These are phyloP conservation scores for Rhopalosiphum maidis DNA, from an alignment of 1,140 invertebrate species.

Conservation along the genomic window DNA sequence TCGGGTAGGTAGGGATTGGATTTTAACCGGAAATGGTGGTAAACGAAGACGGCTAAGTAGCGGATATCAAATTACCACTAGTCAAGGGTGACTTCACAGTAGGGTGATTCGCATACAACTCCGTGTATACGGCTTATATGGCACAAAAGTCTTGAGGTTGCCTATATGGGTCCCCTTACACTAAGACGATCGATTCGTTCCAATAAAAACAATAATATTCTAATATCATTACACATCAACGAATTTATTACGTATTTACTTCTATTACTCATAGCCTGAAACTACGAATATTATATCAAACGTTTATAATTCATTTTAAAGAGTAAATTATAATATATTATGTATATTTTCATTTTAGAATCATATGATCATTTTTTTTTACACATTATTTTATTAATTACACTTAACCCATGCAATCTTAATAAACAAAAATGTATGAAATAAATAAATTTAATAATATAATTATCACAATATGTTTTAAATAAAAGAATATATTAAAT, in stretches of 20 bases:
- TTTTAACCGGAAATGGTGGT: slow-evolving; percentile 30
- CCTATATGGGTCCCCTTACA: slow-evolving; percentile 24
- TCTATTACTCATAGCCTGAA: not conserved
- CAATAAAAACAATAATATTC: slow-evolving; percentile 10
- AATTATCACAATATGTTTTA: too few species aligned
- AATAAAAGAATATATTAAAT: not conserved
- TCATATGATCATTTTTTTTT: not conserved
- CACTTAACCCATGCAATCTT: too few species aligned
- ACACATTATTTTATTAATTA: not conserved
- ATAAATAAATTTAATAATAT: not conserved
- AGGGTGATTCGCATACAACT: not conserved
- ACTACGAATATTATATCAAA: not conserved
- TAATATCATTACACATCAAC: not conserved
- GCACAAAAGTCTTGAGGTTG: not conserved
- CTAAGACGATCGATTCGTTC: not conserved
- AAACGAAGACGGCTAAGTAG: slow-evolving; percentile 33
- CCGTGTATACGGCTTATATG: slow-evolving; percentile 14
- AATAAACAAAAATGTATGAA: too few species aligned
- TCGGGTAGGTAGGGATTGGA: not conserved
- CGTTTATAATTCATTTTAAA: not conserved
- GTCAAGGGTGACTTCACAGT: slow-evolving; percentile 27
- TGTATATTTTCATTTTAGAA: not conserved
- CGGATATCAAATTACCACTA: not conserved
- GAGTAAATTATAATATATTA: not conserved
- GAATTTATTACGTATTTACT: not conserved